Evolutionary conservation across 2,888 invertebrate species (phyloP), one percentile per base, ranked within the genome.

Genomic region (Oscheius myriophilus): DNA sequence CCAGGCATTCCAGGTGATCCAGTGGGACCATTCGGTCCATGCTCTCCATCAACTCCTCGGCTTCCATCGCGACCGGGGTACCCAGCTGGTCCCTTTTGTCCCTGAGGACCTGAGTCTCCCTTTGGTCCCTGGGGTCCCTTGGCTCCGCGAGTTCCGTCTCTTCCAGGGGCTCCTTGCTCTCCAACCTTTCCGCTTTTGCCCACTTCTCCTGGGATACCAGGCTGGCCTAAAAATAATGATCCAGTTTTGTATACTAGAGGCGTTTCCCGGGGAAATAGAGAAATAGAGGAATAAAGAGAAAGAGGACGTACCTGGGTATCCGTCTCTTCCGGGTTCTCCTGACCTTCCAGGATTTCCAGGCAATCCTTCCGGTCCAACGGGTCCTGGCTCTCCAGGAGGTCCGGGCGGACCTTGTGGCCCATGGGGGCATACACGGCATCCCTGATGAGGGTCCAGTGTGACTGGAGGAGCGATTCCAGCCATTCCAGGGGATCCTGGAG

Each of bases 381-480:
- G 75, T 23, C 80, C 78, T 0, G 75, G 57, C 43, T 80, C 80
- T 73, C 84, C 84, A 14, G 82, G 78, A n/a, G 79, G 71, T n/a
- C 84, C 84, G 12, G 82, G 79, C 16, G 77, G 78, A 39, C 84
- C 84, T 14, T 80, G 78, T 21, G 82, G 81, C 14, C 84, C 84
- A 33, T 70, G 55, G n/a, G 84, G 84, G 55, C 84, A 84, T 12
- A 81, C 80, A 41, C 83, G 73, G 67, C 81, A 82, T 49, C 79
- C 79, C 54, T 80, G 80, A 58, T 70, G 78, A 12, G 78, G 79
- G 52, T 82, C 79, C 49, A 83, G 75, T 23, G 82, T 82, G 41
- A 84, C 82, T 21, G 83, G 82, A 21, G 83, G 82, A 1, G 79
- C 78, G 57, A 80, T 82, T 54, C 84, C 84, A 49, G 81, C 79